Evolutionary conservation across 2,113 vertebrate species (phyloP), one percentile per base, ranked within the genome.

Genomic region (Podarcis raffonei): DNA sequence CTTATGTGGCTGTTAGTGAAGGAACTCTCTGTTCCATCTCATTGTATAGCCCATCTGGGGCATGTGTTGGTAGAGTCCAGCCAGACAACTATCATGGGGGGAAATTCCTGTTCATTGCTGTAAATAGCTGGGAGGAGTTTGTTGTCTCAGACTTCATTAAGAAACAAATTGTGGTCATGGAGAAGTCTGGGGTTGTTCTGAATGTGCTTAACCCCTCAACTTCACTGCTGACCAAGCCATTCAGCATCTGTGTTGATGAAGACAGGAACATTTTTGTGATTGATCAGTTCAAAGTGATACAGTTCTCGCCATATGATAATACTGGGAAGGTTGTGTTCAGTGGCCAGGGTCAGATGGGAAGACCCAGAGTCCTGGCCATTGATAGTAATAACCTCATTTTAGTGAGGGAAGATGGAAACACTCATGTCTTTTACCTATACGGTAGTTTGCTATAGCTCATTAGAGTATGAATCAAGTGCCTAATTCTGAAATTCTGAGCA

Each of bases 1-100:
- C 89, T 42, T 94, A 93, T 15, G 80, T 94, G 32, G 91, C 91
- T 6, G 91, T 93, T 6, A 91, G 92, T 32, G 93, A 94, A 68
- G 89, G 91, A 9, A 83, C 81, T 0, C 83, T 83, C 35, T 92
- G 89, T 42, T 92, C 80, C 15, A n/a, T 93, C 53, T 90, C 89
- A 32, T 90, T 92, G 27, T 92, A 91, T 32, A 81, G 76, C 42
- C 35, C 89, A n/a, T 37, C 75, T 16, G 92, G 91, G 4, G 6
- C 7, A 5, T 86, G 83, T 3, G 59, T 89, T 62, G 88, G 66
- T 76, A 90, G 92, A 69, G 81, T 94, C 22, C 18, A 87, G 42
- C 92, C 91, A 35, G 2, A 1, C 22, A 71, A 79, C 32, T 90
- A 89, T 15, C 12, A 83, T 3, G 86, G 86, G 1, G 89, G 78